phyloP scores from a whole-genome alignment of 2,113 vertebrate genomes.

The Bos indicus region DNA sequence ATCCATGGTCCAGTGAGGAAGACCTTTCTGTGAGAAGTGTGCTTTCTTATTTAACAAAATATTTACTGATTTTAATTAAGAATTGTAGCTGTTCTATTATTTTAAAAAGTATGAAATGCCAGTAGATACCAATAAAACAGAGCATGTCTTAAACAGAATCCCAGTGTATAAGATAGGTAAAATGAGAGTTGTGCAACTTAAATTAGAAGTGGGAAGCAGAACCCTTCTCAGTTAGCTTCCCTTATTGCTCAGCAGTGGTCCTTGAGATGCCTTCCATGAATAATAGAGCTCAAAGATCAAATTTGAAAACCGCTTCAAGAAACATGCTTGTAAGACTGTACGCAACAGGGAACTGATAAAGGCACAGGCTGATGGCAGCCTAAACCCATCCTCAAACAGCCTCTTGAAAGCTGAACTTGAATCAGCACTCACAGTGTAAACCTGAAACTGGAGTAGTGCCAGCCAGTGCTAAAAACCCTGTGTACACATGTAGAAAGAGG shows the following conservation, averaged over 20 bases:
- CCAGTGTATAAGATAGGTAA: background rate
- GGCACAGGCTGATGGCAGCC: background rate
- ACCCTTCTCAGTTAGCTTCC: background rate
- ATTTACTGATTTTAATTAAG: slow-evolving; percentile 6
- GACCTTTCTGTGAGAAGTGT: background rate
- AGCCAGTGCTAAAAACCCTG: background rate
- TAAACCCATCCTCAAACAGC: background rate
- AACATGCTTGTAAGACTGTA: background rate
- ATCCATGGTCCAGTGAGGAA: background rate
- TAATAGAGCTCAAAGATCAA: background rate
- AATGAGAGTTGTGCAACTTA: background rate
- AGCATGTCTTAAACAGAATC: background rate
- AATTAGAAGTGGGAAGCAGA: background rate
- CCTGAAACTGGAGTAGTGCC: background rate
- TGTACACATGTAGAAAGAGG: background rate
- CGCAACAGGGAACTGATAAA: background rate
- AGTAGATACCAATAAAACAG: background rate
- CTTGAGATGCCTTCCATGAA: background rate
- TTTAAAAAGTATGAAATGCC: background rate
- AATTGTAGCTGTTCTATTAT: background rate
- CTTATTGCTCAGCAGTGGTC: background rate
- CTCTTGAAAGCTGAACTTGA: background rate
- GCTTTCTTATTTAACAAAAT: background rate
- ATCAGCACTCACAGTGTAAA: background rate
- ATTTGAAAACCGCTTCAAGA: background rate